These are phyloP conservation scores for Myoxocephalus aenaeus DNA, from an alignment of 2,797 vertebrate species.

Conservation along the genomic window DNA sequence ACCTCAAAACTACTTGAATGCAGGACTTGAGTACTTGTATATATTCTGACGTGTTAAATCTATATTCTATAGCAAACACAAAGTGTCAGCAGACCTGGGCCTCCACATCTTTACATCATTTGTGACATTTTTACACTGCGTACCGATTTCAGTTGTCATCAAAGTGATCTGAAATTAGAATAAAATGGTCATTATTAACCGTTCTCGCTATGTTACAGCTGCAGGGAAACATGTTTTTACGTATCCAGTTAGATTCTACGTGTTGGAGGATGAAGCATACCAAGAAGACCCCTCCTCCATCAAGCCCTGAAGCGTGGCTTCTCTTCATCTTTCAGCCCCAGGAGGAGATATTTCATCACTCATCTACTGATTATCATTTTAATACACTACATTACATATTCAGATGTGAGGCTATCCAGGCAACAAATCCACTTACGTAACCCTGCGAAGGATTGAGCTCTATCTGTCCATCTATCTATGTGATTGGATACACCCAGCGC, in stretches of 20 bases:
- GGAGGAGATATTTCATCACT: constrained; percentile 70
- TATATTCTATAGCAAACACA: neutral
- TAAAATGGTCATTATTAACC: constrained; percentile 43
- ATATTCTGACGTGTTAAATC: neutral
- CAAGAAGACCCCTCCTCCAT: constrained; percentile 30
- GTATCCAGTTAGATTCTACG: constrained; percentile 46
- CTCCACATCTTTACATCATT: neutral
- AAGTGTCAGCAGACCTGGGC: neutral
- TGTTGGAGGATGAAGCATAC: constrained; percentile 55
- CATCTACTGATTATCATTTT: constrained; percentile 63
- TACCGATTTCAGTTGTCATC: constrained; percentile 23
- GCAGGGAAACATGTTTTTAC: constrained; percentile 46
- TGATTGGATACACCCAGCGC: constrained; percentile 23
- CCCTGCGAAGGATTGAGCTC: constrained; percentile 18
- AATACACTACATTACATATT: constrained; percentile 56
- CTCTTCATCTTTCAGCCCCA: constrained; percentile 53
- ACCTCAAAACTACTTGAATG: neutral
- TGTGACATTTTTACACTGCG: constrained; percentile 1
- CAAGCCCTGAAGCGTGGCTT: constrained; percentile 49
- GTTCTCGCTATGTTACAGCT: constrained; percentile 48
- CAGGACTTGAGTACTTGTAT: neutral
- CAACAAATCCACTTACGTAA: constrained; percentile 60
- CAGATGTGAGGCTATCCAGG: constrained; percentile 36
- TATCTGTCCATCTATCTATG: constrained; percentile 40
- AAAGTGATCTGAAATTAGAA: constrained; percentile 35